Evolutionary conservation across 1,140 invertebrate genomes (phyloP).

Genomic region (Lasioglossum baleicum): DNA sequence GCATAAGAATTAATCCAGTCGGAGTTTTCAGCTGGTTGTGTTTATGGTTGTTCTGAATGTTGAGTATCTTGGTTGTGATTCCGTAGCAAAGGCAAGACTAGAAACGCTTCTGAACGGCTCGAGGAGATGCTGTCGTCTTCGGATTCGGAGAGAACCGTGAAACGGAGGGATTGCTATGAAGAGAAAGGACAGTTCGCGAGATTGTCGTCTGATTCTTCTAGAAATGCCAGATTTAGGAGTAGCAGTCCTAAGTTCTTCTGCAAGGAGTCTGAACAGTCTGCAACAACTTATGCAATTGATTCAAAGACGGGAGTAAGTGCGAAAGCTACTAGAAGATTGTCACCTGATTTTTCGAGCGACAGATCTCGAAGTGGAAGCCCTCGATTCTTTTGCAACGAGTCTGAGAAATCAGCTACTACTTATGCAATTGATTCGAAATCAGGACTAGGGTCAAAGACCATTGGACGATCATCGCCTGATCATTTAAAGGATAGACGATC

Average conservation of each 20-base stretch:
- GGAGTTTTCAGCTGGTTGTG: too few relatives aligned
- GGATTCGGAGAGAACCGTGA: background rate
- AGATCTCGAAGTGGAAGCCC: slow-evolving; percentile 6
- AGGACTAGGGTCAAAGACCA: background rate
- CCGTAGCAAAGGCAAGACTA: background rate
- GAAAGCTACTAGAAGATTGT: background rate
- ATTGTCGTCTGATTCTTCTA: background rate
- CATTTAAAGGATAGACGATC: background rate
- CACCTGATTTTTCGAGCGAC: background rate
- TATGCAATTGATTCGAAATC: background rate
- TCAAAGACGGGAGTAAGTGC: background rate
- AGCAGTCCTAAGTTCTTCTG: background rate
- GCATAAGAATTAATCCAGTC: too few relatives aligned
- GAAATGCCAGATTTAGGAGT: background rate
- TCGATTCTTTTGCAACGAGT: slow-evolving; percentile 18
- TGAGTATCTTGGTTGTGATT: slow-evolving; percentile 16
- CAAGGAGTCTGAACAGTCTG: background rate
- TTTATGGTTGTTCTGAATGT: too few relatives aligned
- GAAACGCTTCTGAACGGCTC: background rate
- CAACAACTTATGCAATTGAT: background rate
- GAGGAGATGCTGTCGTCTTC: background rate
- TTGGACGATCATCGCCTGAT: background rate
- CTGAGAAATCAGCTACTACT: slow-evolving; percentile 2
- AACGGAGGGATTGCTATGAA: background rate
- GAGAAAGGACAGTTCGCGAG: background rate